phyloP scores from a whole-genome alignment of 2,797 vertebrate species.

The Petrocephalus sullivani region DNA sequence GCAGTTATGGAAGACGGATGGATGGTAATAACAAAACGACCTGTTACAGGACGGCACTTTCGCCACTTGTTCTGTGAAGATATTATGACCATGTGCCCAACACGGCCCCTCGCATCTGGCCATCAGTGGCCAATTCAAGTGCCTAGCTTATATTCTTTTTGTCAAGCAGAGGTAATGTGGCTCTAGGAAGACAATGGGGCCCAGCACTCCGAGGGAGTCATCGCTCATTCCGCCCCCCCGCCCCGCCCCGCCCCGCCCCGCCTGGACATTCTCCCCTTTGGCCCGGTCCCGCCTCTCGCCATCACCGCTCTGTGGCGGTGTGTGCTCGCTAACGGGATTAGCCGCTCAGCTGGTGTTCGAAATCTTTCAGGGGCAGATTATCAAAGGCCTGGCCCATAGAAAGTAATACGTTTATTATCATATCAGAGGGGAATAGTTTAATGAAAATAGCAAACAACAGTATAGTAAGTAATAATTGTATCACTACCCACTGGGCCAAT shows the following conservation, averaged over 20 bases:
- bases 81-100: not conserved
- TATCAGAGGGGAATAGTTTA: conserved; percentile 21
- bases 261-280: not conserved
- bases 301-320: not conserved
- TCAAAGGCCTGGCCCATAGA: not conserved
- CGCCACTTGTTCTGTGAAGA: not conserved
- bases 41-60: not conserved
- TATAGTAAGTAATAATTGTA: not conserved
- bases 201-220: not conserved
- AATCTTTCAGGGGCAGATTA: conserved; percentile 24
- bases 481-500: not conserved
- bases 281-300: not conserved
- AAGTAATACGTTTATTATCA: conserved; percentile 16
- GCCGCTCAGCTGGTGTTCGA: conserved; percentile 3
- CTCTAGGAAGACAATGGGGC: not conserved
- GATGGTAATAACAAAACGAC: not conserved
- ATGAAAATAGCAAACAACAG: conserved; percentile 13
- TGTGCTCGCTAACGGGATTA: conserved; percentile 5
- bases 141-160: not conserved
- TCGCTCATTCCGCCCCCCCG: not conserved
- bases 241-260: not conserved
- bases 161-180: not conserved
- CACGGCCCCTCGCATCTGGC: not conserved
- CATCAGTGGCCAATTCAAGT: not conserved
- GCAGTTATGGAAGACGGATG: not conserved